phyloP scores from a whole-genome alignment of 2,797 vertebrate genomes.

The Leptodactylus fallax region DNA sequence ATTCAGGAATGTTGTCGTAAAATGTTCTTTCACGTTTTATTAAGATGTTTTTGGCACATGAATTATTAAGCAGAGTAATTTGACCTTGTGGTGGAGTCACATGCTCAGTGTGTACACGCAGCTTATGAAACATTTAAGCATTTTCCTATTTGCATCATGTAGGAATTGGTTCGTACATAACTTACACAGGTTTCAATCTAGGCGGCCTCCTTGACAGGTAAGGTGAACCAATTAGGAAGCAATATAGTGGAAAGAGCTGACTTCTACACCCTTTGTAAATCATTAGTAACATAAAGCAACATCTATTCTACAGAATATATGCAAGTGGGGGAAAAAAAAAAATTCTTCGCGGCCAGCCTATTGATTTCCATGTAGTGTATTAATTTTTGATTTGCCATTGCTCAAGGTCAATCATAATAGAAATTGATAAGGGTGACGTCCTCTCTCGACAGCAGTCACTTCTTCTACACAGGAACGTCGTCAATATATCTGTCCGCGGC shows the following conservation, averaged over 20 bases:
- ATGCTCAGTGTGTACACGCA: not conserved
- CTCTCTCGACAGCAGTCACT: not conserved
- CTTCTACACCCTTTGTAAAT: constrained; percentile 22
- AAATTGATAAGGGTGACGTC: constrained; percentile 38
- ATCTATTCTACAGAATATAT: constrained; percentile 17
- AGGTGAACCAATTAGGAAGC: constrained; percentile 54
- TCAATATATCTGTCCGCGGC: constrained; percentile 29
- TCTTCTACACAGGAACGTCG: constrained; percentile 1
- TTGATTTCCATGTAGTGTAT: constrained; percentile 48
- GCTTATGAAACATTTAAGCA: constrained; percentile 52
- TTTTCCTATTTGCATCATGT: constrained; percentile 10
- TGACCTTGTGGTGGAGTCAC: constrained; percentile 29
- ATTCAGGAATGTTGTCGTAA: not conserved
- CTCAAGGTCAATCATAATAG: constrained; percentile 56
- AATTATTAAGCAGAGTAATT: constrained; percentile 23
- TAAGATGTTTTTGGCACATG: not conserved
- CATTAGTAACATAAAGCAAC: constrained; percentile 37
- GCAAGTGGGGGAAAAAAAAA: constrained; percentile 37
- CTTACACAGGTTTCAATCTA: not conserved
- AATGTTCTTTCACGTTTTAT: not conserved
- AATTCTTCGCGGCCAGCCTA: constrained; percentile 14
- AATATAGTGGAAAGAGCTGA: not conserved
- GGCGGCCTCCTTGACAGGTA: not conserved
- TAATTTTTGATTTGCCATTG: constrained; percentile 55
- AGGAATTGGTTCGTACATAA: not conserved